Evolutionary conservation across 1,140 invertebrate species (phyloP), one percentile per base, ranked within the genome.

Genomic region (Pygmarrhopalites habei): DNA sequence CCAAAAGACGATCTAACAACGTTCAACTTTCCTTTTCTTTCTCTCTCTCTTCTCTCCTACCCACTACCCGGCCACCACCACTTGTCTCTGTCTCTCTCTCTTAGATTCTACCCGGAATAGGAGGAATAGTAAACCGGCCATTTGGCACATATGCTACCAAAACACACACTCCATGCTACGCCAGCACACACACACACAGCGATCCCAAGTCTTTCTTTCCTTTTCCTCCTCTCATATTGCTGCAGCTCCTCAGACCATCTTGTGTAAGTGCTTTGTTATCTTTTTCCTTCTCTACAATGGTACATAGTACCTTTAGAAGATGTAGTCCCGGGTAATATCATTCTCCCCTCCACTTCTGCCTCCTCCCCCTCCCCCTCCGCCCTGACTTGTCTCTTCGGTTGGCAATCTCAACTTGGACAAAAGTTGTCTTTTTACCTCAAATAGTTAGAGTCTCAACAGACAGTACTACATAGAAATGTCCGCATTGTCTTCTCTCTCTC

Each of bases 61-160:
- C n/a, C n/a, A n/a, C n/a, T n/a, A n/a, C n/a, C n/a, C n/a, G n/a
- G n/a, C n/a, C n/a, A n/a, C n/a, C n/a, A n/a, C n/a, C n/a, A n/a
- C n/a, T n/a, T n/a, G n/a, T 28, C 49, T 26, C 5, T 52, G 14
- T 4, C 49, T 52, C 25, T 52, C n/a, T 10, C 23, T 62, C 60
- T 60, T 49, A 21, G 28, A 44, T 25, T 55, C 14, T 28, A n/a
- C 21, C 28, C 52, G 17, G 32, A 19, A 60, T 26, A 14, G 29
- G 52, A 30, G 26, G 52, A 53, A 55, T 41, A 53, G 7, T 10
- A 44, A 43, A 32, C 64, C 32, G 61, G 57, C 69, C 64, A 71
- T 71, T 68, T 46, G 28, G 58, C 63, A 68, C 69, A 71, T 64
- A 65, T 66, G 66, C 60, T 66, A 52, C 66, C 69, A 71, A 58